Base-by-base conservation (phyloP, 2,113 vertebrate species). In the Leptosomus discolor region DNA sequence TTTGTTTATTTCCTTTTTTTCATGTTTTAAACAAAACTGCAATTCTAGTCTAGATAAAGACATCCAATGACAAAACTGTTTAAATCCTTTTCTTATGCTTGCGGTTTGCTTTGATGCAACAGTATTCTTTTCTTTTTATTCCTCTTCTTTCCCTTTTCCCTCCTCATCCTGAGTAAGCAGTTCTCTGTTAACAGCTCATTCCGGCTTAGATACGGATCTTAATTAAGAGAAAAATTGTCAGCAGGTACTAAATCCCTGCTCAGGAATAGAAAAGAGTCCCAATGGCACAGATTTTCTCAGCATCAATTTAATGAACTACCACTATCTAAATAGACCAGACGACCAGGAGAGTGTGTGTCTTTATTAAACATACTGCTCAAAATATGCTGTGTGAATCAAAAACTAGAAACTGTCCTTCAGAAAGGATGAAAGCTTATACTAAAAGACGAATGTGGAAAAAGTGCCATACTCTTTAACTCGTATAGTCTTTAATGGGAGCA, bases 171-270 rank as follows among this genome's bases (percentile, higher is more conserved):
- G 65, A 76, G 22, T 27, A 88, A 92, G 80, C 65, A 93, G 12
- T 77, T 93, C 34, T 74, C 36, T 74, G 26, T n/a, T 80, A 90
- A 63, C 23, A 61, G 64, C 71, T 68, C 61, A 50, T 85, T 85
- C 32, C 3, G 41, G 41, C 32, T 93, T 92, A 75, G 82, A 94
- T 84, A 85, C 27, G 34, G 32, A 97, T 95, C 95, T 96, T 91
- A 97, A 96, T 97, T 97, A 97, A 77, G 39, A 90, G 39, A 73
- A 93, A 91, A 92, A 85, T 51, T 90, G 90, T 82, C 71, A 97
- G 54, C 71, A 94, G 79, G 58, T 86, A 70, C 32, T 85, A 88
- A 95, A 91, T 88, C 90, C 85, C 68, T 90, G 29, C 34, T 56
- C 63, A 88, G 71, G 43, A 95, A 63, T 20, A 83, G 50, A 83